A percentile compares a stretch with the other conserved stretches of the same genome.
Conservation (phyloP, 2,888 invertebrate genomes). For the Ophion slaviceki region DNA sequence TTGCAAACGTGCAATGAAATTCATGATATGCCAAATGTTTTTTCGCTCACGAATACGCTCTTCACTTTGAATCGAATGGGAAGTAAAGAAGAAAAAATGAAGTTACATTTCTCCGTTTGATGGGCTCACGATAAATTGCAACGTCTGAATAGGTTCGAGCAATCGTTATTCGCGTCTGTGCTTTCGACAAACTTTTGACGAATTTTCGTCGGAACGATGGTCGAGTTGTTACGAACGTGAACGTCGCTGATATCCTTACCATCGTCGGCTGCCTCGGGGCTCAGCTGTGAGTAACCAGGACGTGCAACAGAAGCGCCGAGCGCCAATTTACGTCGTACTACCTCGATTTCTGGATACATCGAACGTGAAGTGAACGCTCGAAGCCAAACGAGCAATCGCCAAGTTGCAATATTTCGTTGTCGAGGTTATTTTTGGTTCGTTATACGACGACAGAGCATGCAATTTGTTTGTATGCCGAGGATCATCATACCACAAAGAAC, state of each 20-base stretch:
- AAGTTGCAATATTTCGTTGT: constrained; percentile 1
- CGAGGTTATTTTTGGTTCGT: constrained; percentile 16
- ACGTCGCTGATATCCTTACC: constrained; percentile 77
- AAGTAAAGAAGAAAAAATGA: background rate
- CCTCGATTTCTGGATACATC: constrained; percentile 56
- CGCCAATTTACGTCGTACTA: constrained; percentile 58
- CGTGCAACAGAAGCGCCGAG: constrained; percentile 58
- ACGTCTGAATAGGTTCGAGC: constrained; percentile 72
- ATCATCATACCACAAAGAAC: constrained; percentile 39
- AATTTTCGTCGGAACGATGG: constrained; percentile 60
- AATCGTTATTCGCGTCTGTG: constrained; percentile 72
- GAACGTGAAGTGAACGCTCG: constrained; percentile 6
- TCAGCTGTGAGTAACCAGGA: constrained; percentile 74
- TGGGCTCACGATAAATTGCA: constrained; percentile 76
- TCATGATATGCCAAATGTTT: background rate
- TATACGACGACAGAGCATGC: constrained; percentile 31
- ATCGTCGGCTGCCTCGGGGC: constrained; percentile 74
- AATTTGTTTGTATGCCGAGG: constrained; percentile 24
- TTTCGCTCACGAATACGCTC: background rate
- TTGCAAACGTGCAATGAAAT: background rate
- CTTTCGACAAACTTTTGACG: constrained; percentile 63
- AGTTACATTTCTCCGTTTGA: background rate
- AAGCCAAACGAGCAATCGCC: constrained; percentile 2
- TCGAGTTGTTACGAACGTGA: constrained; percentile 63
- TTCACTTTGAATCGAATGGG: background rate